Conservation (phyloP, 2,888 invertebrate species). For the Tyria jacobaeae region DNA sequence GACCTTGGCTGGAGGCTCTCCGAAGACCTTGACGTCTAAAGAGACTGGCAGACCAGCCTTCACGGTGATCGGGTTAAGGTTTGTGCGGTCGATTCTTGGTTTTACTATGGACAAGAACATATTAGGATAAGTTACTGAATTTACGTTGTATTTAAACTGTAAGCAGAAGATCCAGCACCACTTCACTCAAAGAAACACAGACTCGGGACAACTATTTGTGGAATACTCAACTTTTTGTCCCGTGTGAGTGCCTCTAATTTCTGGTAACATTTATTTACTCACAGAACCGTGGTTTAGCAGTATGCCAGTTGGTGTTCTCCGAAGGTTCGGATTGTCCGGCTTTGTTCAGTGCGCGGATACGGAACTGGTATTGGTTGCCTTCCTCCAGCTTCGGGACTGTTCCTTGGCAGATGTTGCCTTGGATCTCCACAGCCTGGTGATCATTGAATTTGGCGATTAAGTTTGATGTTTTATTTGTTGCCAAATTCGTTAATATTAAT, state of each 20-base stretch:
- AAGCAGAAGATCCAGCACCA: neutral
- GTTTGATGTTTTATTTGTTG: too few species aligned
- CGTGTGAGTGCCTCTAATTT: too few species aligned
- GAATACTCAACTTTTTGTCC: too few species aligned
- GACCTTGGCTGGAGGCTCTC: constrained; percentile 97
- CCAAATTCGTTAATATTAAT: too few species aligned
- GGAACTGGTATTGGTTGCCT: constrained; percentile 98
- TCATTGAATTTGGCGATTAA: neutral
- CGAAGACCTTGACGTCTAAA: constrained; percentile 95
- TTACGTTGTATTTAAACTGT: neutral
- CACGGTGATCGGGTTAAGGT: constrained; percentile 93
- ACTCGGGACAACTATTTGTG: too few species aligned
- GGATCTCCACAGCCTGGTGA: constrained; percentile 90
- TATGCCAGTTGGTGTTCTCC: constrained; percentile 96
- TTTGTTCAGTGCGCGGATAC: constrained; percentile 97
- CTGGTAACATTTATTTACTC: constrained; percentile 81
- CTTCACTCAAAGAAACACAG: neutral
- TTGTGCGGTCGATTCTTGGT: constrained; percentile 97
- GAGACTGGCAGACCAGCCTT: constrained; percentile 96
- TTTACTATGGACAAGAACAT: constrained; percentile 88
- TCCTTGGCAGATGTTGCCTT: constrained; percentile 94
- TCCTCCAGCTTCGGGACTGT: constrained; percentile 96
- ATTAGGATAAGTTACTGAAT: neutral
- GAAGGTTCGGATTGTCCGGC: constrained; percentile 97
- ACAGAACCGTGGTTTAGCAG: constrained; percentile 95